A percentile compares a stretch with the other conserved stretches of the same genome.
phyloP scores from a whole-genome alignment of 2,797 vertebrate genomes.

The Lateolabrax maculatus region DNA sequence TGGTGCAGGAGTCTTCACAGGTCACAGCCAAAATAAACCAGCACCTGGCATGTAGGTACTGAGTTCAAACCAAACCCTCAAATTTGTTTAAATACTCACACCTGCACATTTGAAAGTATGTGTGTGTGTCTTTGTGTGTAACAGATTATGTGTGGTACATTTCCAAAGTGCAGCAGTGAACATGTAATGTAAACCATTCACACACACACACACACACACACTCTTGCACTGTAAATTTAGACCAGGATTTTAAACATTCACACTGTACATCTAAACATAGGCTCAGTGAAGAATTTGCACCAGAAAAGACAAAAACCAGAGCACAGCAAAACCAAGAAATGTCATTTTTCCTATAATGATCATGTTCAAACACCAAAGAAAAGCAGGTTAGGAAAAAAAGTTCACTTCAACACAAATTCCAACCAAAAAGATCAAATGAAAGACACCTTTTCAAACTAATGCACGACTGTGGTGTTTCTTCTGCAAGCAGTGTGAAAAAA shows the following conservation, averaged over 20 bases:
- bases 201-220: conserved; percentile 6
- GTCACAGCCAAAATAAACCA: conserved; percentile 1
- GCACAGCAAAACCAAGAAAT: background rate
- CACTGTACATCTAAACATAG: background rate
- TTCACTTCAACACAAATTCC: background rate
- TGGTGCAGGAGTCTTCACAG: background rate
- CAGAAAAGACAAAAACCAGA: conserved; percentile 12
- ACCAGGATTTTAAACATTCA: background rate
- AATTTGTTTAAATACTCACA: conserved; percentile 51
- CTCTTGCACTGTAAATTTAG: background rate
- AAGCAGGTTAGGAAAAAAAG: background rate
- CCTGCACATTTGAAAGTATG: conserved; percentile 28
- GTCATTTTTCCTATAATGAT: background rate
- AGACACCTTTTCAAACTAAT: background rate
- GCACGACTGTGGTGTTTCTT: background rate
- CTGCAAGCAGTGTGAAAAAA: background rate
- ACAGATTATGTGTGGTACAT: background rate
- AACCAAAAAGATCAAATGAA: background rate
- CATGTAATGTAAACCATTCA: conserved; percentile 5
- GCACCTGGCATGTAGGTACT: conserved; percentile 2
- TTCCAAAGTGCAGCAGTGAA: conserved; percentile 45
- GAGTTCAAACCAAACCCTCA: conserved; percentile 30
- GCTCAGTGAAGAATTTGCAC: background rate
- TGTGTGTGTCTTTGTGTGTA: conserved; percentile 4
- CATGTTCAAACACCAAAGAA: background rate